Evolutionary conservation across 2,113 vertebrate species (phyloP).

Genomic region (Mormyrus lacerda): DNA sequence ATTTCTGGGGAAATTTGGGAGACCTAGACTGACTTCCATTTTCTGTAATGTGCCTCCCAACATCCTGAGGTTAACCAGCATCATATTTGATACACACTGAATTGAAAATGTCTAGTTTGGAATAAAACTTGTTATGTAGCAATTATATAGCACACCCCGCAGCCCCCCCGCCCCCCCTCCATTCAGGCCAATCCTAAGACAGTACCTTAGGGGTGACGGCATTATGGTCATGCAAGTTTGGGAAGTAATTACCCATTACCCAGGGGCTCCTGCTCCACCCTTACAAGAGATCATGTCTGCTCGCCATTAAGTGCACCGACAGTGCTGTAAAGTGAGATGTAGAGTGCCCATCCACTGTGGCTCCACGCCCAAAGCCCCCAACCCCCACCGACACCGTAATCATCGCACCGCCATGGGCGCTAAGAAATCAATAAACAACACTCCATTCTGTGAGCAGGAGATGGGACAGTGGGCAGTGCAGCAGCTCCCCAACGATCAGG

Average conservation of each 20-base stretch:
- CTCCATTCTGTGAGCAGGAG: conserved; percentile 18
- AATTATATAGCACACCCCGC: not conserved
- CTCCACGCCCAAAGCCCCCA: not conserved
- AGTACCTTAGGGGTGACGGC: conserved; percentile 8
- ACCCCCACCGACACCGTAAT: not conserved
- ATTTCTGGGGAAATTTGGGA: not conserved
- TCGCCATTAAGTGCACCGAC: conserved; percentile 17
- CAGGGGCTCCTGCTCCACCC: conserved; percentile 3
- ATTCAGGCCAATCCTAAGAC: not conserved
- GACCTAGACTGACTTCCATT: not conserved
- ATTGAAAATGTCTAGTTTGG: not conserved
- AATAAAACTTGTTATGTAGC: not conserved
- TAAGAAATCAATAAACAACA: conserved; percentile 34
- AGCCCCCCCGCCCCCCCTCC: not conserved
- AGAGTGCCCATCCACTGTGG: conserved; percentile 8
- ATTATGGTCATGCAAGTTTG: conserved; percentile 12
- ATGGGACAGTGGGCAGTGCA: conserved; percentile 16
- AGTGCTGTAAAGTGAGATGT: conserved; percentile 14
- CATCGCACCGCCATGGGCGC: conserved; percentile 26
- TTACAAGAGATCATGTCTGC: conserved; percentile 4
- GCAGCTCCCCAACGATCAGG: not conserved
- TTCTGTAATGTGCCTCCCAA: not conserved
- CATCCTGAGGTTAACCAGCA: not conserved
- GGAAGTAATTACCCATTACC: conserved; percentile 20
- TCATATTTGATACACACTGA: not conserved